Evolutionary conservation across 2,888 invertebrate species (phyloP), one percentile per base, ranked within the genome.

Genomic region (Andrena chrysosceles): DNA sequence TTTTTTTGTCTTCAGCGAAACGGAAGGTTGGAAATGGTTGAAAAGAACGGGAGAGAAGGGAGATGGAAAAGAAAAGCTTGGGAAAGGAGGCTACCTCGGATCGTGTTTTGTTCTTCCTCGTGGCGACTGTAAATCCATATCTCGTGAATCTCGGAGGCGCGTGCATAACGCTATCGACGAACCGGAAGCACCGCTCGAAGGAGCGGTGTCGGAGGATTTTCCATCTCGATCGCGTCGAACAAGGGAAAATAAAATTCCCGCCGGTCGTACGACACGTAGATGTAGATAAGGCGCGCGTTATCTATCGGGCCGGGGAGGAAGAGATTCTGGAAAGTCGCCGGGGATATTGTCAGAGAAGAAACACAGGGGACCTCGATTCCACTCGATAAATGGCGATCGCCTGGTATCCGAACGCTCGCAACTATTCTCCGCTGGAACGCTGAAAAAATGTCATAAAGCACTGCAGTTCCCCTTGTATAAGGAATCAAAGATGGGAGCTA

Each of bases 161-260:
- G 81, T 66, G 76, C 71, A 81, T 79, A 81, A 78, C 75, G 54
- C 49, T 35, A 60, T 20, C 78, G 56, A 71, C 64, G 80, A 87
- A 74, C 77, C 77, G 80, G 83, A 87, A 87, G 83, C 67, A 72
- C 63, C 59, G 81, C 31, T 48, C 56, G 33, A 73, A 69, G 59
- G 66, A 33, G 64, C 42, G 70, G 74, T 77, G 84, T 82, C 72
- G 74, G 62, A 60, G 70, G 78, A 86, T 82, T 86, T 85, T 85
- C 59, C 81, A 84, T 84, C 74, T 84, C 69, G 81, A 86, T 86
- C 84, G 79, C 73, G 77, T 81, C 77, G 84, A 81, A 83, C 75
- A 72, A 73, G 66, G 49, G 64, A 49, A 83, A 87, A 86, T 87
- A 84, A 85, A 85, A 85, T 87, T 81, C 73, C 71, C 68, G 48